Evolutionary conservation across 64 coral and sea anemone genomes (phyloP), one percentile per base, ranked within the genome.

Genomic region (Montipora sp.): DNA sequence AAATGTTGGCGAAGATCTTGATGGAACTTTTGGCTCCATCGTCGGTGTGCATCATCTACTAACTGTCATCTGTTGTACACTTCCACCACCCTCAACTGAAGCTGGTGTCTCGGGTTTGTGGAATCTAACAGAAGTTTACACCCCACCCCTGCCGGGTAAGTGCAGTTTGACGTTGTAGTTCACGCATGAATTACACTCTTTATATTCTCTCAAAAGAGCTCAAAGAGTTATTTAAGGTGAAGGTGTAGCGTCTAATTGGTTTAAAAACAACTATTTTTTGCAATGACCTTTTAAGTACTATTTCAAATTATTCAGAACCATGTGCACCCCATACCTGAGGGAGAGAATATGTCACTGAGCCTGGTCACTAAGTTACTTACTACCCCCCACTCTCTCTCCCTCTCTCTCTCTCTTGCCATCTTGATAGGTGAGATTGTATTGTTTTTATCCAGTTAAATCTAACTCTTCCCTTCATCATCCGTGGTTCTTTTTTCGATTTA

Each of bases 1-100:
- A 99, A 83, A 99, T 91, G 65, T 99, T 99, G 11, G 98, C 98
- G 79, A 99, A 99, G 59, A 99, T 99, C 80, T 95, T 99, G 48
- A 95, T 94, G 20, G 91, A 90, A 94, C 98, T 99, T 92, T 47
- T 99, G 60, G 98, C 95, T 49, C 98, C 98, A 58, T 96, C 98
- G 77, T 94, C 94, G 53, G 68, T 45, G 71, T 96, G 80, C 94
- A 93, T 99, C 65, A 80, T 98, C 73, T 22, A 21, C 27, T 51
- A 92, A 85, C 85, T 73, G 51, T 19, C 88, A 84, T 70, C 73
- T 48, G 15, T 48, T 59, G 23, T n/a, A n/a, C 46, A 53, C 74
- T 3, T 7, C 9, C 60, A 1, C 10, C 14, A 12, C 21, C 14
- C 7, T n/a, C 13, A 63, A 11, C 60, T 11, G 60, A 14, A 63